Evolutionary conservation across 2,888 invertebrate genomes (phyloP), one percentile per base, ranked within the genome.

Genomic region (Mantis religiosa): DNA sequence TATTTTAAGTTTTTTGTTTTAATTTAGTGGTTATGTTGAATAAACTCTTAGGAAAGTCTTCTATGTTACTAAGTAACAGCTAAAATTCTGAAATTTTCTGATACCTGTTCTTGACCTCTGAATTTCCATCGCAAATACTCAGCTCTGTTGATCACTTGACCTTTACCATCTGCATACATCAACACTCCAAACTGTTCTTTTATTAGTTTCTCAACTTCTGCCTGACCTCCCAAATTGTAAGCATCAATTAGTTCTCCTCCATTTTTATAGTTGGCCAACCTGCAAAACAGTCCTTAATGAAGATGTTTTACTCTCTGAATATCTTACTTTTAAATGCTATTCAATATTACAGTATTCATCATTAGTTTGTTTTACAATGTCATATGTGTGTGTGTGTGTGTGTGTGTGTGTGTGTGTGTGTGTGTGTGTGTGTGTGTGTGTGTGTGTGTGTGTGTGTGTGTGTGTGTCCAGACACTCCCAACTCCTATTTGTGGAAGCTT

Each of bases 91-190:
- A 20, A 71, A 71, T 20, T 14, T 71, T 30, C 6, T 71, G 81
- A 25, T 84, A 96, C 97, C 94, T 97, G 96, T 91, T 97, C 96
- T 91, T 96, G 96, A 91, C 98, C 97, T 71, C 98, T 95, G 92
- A 97, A 98, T 93, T 98, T 98, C 98, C 98, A 98, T 34, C 98
- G 95, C 25, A 98, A 93, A 92, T 98, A 98, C 92, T 98, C 98
- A 0, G 98, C 97, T 41, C 98, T 94, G 93, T 98, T 98, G 91
- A 98, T 97, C 89, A 96, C 95, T 92, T 97, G 95, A 0, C 98
- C 98, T 91, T 96, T 95, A 1, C 98, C 98, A 84, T 97, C 96
- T 88, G 96, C 96, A 92, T 98, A 98, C 97, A 98, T 97, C 92
- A 98, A 96, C 14, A 97, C 95, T 0, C 97, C 96, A 92, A 98